Base-by-base conservation (phyloP, 2,888 invertebrate genomes). In the Latrodectus hesperus region DNA sequence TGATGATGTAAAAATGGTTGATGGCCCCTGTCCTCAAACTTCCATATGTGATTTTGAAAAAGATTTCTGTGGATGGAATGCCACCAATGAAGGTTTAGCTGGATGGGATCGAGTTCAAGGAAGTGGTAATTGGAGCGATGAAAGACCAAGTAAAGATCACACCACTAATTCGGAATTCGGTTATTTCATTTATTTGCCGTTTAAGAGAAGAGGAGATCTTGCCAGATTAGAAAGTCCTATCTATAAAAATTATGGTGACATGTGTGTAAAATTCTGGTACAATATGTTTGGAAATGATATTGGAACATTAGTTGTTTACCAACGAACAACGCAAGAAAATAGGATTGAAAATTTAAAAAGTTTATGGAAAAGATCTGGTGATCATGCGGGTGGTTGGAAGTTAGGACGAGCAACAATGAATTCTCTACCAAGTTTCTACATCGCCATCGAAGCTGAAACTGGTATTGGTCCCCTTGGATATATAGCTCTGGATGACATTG, bases 241-340 rank as follows among this genome's bases (percentile, higher is more conserved):
- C 11, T 86, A 82, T 26, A 82, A 85, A n/a, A 89, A 86, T 65
- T 74, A 84, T 49, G 90, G 90, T 26, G 87, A 89, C 14, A 49
- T 85, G 53, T 89, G 89, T 49, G 72, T 89, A 0, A 83, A 89
- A 12, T 75, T 88, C 17, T 89, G 88, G 88, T 89, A 88, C 71
- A 88, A 72, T 53, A 89, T 89, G 83, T 88, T 86, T 77, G 89
- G 89, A 51, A 79, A 74, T 53, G 82, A 89, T 16, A 91, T 91
- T 52, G 92, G 92, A 6, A 90, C 90, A 38, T 89, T 92, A 14
- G 90, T 90, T 51, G 90, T 92, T 17, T 91, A 91, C 74, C 90
- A 91, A 67, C 83, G 87, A 22, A 88, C 89, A 17, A 74, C n/a
- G 12, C 84, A 88, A 68, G 87, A 86, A 53, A 80, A 49, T 10